Evolutionary conservation across 2,113 vertebrate genomes (phyloP), one percentile per base, ranked within the genome.

Genomic region (Haemorhous mexicanus): DNA sequence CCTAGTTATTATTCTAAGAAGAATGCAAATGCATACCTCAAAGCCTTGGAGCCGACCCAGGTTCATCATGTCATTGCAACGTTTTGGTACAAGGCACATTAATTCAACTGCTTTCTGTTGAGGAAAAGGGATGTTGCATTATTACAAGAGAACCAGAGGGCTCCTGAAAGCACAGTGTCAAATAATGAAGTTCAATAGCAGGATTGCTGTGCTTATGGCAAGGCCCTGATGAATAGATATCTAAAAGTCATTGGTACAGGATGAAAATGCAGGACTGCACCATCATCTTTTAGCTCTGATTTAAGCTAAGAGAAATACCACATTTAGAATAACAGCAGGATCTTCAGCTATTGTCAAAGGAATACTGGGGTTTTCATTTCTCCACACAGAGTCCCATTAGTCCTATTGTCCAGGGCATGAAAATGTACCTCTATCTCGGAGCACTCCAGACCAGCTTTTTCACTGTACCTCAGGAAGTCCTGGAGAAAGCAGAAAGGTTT

Each of bases 11-110:
- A 28, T 44, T 64, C 30, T 2, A 73, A 80, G 52, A 17, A 82
- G 33, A 86, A 93, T 46, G 37, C 19, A 46, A 87, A 87, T 22
- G 7, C 93, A 62, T 97, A 99, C 99, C 99, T 99, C 99, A 88
- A 98, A 99, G 94, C 99, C 99, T 97, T 99, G 99, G 87, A 99
- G 98, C 68, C 99, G 98, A 74, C 99, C 99, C 96, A 99, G 97
- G 84, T 99, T 99, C 99, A 99, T 99, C 99, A 99, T 99, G 96
- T 99, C 99, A 70, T 99, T 99, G 96, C 99, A 99, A 81, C 99
- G 99, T 97, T 99, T 99, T 1, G 99, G 99, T 91, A 99, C 99
- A 98, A 99, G 99, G 97, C 99, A 99, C 99, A 99, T 99, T 97
- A 99, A 96, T 84, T 98, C 98, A 67, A 99, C 98, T 4, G 98